Evolutionary conservation across 1,140 invertebrate genomes (phyloP).

Genomic region (Pseudomyrmex sp.): DNA sequence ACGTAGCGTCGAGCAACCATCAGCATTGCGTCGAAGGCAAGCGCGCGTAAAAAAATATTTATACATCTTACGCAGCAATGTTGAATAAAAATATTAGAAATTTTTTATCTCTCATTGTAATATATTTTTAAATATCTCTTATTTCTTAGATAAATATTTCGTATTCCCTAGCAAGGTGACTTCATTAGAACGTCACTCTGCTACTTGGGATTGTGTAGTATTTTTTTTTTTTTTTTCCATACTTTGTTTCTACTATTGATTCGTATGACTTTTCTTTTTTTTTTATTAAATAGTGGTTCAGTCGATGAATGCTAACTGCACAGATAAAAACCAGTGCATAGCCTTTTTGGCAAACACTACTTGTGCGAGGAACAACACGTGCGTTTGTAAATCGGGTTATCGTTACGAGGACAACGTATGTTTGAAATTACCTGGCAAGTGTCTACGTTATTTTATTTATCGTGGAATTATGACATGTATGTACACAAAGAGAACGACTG

Average conservation of each 20-base stretch:
- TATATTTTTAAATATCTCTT: not conserved
- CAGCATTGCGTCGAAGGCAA: slow-evolving; percentile 59
- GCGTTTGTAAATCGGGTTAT: slow-evolving; percentile 43
- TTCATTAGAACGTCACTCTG: no score
- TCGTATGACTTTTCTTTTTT: not conserved
- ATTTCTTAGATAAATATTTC: no score
- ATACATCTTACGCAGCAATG: no score
- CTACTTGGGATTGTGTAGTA: no score
- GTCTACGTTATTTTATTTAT: slow-evolving; percentile 3
- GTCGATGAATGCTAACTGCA: slow-evolving; percentile 36
- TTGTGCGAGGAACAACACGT: slow-evolving; percentile 23
- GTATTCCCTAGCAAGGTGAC: no score
- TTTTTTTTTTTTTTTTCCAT: no score
- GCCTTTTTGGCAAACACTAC: slow-evolving; percentile 44
- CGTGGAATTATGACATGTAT: no score
- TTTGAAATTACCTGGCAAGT: slow-evolving; percentile 50
- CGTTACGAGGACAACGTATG: slow-evolving; percentile 42
- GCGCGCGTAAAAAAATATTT: not conserved
- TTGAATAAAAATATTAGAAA: not conserved
- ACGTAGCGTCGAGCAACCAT: slow-evolving; percentile 33
- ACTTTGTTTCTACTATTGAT: not conserved
- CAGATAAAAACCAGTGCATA: slow-evolving; percentile 59
- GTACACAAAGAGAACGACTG: not conserved
- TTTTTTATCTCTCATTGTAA: not conserved
- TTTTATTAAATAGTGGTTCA: slow-evolving; percentile 22